Evolutionary conservation across 2,797 vertebrate genomes (phyloP), one percentile per base, ranked within the genome.

Genomic region (Sphenopsis melanotis): DNA sequence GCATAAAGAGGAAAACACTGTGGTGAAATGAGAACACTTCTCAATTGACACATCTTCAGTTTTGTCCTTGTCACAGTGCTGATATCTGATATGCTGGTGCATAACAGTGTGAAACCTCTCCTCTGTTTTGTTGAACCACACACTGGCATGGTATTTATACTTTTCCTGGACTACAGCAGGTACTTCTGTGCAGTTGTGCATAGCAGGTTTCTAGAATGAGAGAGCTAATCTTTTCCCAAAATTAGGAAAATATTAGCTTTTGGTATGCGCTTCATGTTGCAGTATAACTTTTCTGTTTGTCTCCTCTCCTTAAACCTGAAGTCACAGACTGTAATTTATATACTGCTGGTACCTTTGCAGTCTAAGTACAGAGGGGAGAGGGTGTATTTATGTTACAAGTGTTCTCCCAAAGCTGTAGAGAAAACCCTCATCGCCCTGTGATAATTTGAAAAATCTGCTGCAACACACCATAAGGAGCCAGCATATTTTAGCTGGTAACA

Each of bases 401-500:
- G 56, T 87, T 91, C 76, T 85, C 27, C 74, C 36, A 29, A 91
- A 92, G 87, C 85, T 94, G 71, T 68, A 49, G 80, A 68, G 82
- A 86, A 94, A 87, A 86, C 82, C 53, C 79, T 91, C 4, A 0
- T 49, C 1, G 0, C 85, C 79, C 84, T 0, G 5, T 94, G 91
- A 94, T 68, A 94, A 60, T 78, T 86, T 90, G 91, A 83, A 87
- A 83, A 96, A 93, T 92, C 79, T 19, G 2, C 80, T 83, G 64
- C 65, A 93, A 94, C 72, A 78, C 89, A 60, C 93, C 93, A 95
- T 87, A 94, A 94, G 96, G 93, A 89, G 82, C 30, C 89, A 91
- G 76, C 96, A 96, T 94, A 93, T 96, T 96, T 96, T 89, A 93
- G 72, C 68, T 96, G 82, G 79, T 95, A 93, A 75, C 84, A 61